phyloP scores from a whole-genome alignment of 30 jellyfish, hydroid and myxozoan species.

The Aurelia coerulea region DNA sequence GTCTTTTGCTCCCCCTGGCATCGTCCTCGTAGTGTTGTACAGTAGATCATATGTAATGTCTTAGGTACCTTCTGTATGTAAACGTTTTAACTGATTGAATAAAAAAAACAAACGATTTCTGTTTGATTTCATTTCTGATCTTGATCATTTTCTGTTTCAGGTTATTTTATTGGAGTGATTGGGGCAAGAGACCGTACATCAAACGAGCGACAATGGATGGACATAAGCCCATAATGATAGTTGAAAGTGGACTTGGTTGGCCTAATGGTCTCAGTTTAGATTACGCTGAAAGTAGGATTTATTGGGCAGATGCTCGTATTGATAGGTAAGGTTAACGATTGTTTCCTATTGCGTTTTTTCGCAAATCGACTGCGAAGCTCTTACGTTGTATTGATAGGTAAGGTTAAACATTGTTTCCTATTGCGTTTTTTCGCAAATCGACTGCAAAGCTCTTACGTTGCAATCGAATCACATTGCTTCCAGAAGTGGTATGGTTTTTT shows the following conservation, averaged over 20 bases:
- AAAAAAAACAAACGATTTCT: too few relatives aligned
- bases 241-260: conserved; percentile 92
- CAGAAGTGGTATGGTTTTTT: not conserved
- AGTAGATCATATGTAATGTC: too few relatives aligned
- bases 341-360: too few relatives aligned
- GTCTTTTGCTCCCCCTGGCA: too few relatives aligned
- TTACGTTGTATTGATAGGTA: conserved; percentile 78
- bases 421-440: too few relatives aligned
- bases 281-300: conserved; percentile 75
- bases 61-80: too few relatives aligned
- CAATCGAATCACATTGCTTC: conserved; percentile 15
- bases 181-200: conserved; percentile 96
- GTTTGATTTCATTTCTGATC: too few relatives aligned
- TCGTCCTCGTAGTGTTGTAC: too few relatives aligned
- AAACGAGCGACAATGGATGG: conserved; percentile 95
- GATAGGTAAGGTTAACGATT: conserved; percentile 68
- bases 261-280: conserved; percentile 96
- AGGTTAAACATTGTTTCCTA: too few relatives aligned
- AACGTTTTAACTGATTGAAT: too few relatives aligned
- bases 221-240: conserved; percentile 60
- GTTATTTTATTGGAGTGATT: conserved; percentile 95
- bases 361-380: too few relatives aligned
- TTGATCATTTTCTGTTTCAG: not conserved
- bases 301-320: conserved; percentile 98
- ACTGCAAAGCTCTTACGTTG: not conserved